Evolutionary conservation across 2,888 invertebrate species (phyloP), one percentile per base, ranked within the genome.

Genomic region (Petrolisthes manimaculis): DNA sequence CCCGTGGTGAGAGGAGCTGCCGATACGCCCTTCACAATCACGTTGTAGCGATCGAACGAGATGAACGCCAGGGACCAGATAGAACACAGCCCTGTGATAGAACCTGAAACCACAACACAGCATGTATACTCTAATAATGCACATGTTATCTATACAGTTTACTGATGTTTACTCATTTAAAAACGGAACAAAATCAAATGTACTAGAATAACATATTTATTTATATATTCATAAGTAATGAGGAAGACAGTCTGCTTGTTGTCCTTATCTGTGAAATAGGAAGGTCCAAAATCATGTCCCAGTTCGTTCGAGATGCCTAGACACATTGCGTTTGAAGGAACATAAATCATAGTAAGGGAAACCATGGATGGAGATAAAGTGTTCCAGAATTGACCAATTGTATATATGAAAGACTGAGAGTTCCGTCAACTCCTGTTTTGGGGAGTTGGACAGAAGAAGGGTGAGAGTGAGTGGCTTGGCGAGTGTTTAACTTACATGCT

Each of bases 21-120:
- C 56, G 92, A 91, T 71, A 93, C 92, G 0, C 93, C 93, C 69
- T 92, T 92, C 54, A 93, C 93, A 90, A 93, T 93, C 89, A 93
- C 93, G 88, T 92, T 92, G 92, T 93, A 93, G 4, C 93, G 92
- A 91, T 93, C 93, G 79, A 93, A 91, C 18, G 93, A 92, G 83
- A 93, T 93, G 89, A 93, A 92, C 3, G 93, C 93, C 92, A 93
- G 92, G 4, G 93, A 93, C 92, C 93, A 93, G 90, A 93, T 93
- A 86, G 93, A 93, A 91, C 92, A 92, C 69, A 93, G 92, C 53
- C 93, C 93, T 86, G 93, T 93, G 77, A 93, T 92, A 5, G 93
- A 93, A 5, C 93, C 93, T 89, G 87, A 37, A 37, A 37, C 37
- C 37, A 37, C 37, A 37, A 37, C 37, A 37, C 37, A 37, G 2